Evolutionary conservation across 2,113 vertebrate species (phyloP).

Genomic region (Prinia subflava): DNA sequence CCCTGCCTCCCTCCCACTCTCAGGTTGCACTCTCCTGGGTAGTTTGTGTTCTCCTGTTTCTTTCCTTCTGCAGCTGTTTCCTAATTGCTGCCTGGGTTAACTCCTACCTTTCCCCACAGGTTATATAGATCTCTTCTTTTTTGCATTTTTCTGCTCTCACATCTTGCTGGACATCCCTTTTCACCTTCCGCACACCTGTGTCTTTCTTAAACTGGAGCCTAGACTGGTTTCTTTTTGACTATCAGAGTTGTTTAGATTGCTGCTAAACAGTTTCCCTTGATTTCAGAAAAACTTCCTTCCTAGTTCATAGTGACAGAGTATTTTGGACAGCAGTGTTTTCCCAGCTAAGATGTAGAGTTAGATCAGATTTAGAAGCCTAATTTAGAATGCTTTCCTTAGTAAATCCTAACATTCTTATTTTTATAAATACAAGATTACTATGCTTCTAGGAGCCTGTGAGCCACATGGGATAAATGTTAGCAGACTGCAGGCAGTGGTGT

Average conservation of each 20-base stretch:
- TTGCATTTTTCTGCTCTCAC: not conserved
- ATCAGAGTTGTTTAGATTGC: not conserved
- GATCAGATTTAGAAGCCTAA: not conserved
- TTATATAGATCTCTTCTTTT: not conserved
- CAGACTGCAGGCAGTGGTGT: not conserved
- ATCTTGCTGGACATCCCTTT: not conserved
- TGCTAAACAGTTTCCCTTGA: not conserved
- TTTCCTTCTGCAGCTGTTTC: not conserved
- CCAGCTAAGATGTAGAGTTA: not conserved
- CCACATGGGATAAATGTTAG: not conserved
- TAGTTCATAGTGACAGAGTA: not conserved
- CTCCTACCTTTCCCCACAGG: not conserved
- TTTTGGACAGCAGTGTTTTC: not conserved
- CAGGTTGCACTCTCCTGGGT: not conserved
- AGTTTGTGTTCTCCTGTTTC: conserved; percentile 4
- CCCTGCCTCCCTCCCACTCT: not conserved
- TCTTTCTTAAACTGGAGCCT: not conserved
- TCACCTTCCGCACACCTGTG: not conserved
- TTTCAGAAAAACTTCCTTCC: not conserved
- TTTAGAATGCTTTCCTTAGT: not conserved
- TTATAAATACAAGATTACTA: not conserved
- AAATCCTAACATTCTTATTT: not conserved
- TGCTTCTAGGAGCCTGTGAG: not conserved
- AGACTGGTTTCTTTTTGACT: not conserved
- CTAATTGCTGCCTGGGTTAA: conserved; percentile 13